Base-by-base conservation (phyloP, 2,888 invertebrate genomes). In the Oscheius onirici region DNA sequence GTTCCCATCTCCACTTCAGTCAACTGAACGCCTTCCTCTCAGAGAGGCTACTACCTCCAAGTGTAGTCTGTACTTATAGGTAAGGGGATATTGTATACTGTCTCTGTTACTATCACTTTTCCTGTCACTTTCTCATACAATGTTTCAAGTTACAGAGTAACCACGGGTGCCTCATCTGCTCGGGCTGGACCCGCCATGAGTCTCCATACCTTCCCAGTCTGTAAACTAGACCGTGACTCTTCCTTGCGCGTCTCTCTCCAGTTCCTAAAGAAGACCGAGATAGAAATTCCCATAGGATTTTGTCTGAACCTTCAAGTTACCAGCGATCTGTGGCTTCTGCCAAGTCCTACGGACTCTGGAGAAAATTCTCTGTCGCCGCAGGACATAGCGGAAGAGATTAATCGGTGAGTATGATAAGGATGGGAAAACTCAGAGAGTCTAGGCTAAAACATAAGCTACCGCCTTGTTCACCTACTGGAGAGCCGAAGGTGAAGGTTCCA, bases 1-100 rank as follows among this genome's bases (percentile, higher is more conserved):
- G 95, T 76, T 96, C 96, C 6, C 95, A 95, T 89, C 91, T 97
- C 73, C 95, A 95, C 90, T 97, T 97, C 90, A 97, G 96, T 5
- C 96, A 97, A 90, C 92, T 97, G 80, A 93, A 95, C 63, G 95
- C 96, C 69, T 97, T 96, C 96, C 91, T 93, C 17, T 24, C 26
- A 11, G 41, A 66, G 34, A 40, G 28, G 15, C 52, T 11, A n/a
- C 43, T 66, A 2, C 54, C 66, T 11, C 20, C 34, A n/a, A 54
- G 49, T 41, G 24, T 52, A 28, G 24, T 52, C n/a, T 51, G 51
- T 52, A 52, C 66, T 22, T 66, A 52, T 66, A 26, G 66, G 66
- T 65, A 52, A 17, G 22, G 10, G 2, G 3, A n/a, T 49, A 26
- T 3, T 28, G 11, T 11, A n/a, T n/a, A n/a, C n/a, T n/a, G n/a